Base-by-base conservation (phyloP, 2,113 vertebrate species). In the Acanthisitta chloris region DNA sequence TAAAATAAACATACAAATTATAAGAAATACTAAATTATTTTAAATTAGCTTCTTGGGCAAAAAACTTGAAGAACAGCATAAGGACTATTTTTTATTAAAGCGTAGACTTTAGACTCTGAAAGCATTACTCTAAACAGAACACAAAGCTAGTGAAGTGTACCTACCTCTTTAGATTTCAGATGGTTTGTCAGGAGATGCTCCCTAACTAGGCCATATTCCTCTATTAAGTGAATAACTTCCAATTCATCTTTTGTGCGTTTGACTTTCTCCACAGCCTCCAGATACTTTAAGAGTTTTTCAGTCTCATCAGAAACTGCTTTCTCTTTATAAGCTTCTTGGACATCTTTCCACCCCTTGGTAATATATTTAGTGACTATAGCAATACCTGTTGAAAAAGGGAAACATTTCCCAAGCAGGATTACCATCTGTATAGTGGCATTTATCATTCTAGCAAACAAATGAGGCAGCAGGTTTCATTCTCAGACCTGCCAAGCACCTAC, bases 281-380 rank as follows among this genome's bases (percentile, higher is more conserved):
- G 97, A 85, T 99, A 99, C 29, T 98, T 98, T 10, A 99, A 90
- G 54, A 99, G 97, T 65, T 98, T 98, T 94, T 98, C 97, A 64
- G 98, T 98, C 86, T 99, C 99, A 79, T 98, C 97, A 12, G 98
- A 98, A 91, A 98, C 98, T 73, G 98, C 98, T 87, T 98, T 98
- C 74, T 99, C 98, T 57, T 98, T 98, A 71, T 99, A 99, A 8
- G 97, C 93, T 46, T 97, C 98, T 92, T 99, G 98, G 61, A 99
- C 99, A 66, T 98, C 99, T 92, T 99, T 99, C 99, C 99, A 99
- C 51, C 99, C 99, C 96, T 99, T 99, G 86, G 98, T 99, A 84
- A 99, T 96, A 85, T 99, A 99, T 96, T 99, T 99, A 94, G 98
- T 98, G 93, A 99, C 98, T 93, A 99, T 74, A 69, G 98, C 98